A percentile compares a stretch with the other conserved stretches of the same genome.
phyloP scores from a whole-genome alignment of 2,113 vertebrate species.

The Limnothrissa miodon region DNA sequence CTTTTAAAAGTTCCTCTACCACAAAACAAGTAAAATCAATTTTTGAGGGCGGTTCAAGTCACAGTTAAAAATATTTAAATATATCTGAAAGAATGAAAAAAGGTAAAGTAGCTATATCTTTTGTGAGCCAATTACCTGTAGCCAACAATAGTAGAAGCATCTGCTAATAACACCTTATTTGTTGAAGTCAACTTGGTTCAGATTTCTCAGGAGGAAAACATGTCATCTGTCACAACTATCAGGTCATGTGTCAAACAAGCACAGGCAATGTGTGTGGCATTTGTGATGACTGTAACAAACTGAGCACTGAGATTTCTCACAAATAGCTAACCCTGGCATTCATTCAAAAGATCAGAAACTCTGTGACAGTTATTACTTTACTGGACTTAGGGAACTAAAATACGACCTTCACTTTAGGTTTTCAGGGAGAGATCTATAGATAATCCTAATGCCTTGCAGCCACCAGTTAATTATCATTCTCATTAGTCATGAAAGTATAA shows the following conservation, averaged over 20 bases:
- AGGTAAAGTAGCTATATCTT: neutral
- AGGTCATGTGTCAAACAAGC: neutral
- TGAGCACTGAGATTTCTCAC: neutral
- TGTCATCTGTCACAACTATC: neutral
- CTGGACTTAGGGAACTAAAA: neutral
- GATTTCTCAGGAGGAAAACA: neutral
- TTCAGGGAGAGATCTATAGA: neutral
- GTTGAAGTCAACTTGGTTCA: neutral
- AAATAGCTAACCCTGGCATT: neutral
- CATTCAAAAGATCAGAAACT: neutral
- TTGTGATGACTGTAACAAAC: neutral
- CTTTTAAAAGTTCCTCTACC: neutral
- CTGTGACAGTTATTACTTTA: neutral
- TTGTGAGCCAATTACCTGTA: too few relatives aligned
- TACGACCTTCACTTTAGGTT: neutral
- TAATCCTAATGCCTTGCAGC: neutral
- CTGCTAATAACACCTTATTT: neutral
- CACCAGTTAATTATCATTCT: conserved; percentile 5
- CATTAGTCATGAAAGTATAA: conserved; percentile 6
- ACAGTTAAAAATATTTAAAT: neutral
- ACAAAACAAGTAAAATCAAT: neutral
- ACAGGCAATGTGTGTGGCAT: neutral
- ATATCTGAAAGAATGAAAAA: neutral
- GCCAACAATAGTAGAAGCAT: neutral
- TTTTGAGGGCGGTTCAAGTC: neutral